phyloP scores from a whole-genome alignment of 2,888 invertebrate genomes.

The Unio delphinus region DNA sequence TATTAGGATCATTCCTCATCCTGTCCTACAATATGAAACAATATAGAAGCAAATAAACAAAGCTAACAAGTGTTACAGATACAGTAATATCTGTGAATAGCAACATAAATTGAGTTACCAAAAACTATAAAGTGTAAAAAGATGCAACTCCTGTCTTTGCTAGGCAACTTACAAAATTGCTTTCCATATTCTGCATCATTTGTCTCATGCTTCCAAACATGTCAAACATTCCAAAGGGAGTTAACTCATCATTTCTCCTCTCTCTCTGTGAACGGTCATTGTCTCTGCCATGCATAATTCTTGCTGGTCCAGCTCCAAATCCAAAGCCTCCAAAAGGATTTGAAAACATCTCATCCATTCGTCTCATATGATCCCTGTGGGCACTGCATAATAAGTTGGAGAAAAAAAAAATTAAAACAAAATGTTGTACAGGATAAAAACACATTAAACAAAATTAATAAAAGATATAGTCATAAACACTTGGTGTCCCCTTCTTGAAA shows the following conservation, averaged over 20 bases:
- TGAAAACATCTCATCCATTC: slow-evolving; percentile 37
- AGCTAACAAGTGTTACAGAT: too few relatives aligned
- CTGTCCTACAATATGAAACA: slow-evolving; percentile 8
- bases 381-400: slow-evolving; percentile 15
- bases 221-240: slow-evolving; percentile 22
- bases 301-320: not conserved
- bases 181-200: slow-evolving; percentile 56
- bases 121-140: too few relatives aligned
- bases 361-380: slow-evolving; percentile 44
- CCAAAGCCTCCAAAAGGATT: slow-evolving; percentile 25
- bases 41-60: too few relatives aligned
- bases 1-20: slow-evolving; percentile 28
- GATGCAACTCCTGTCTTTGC: not conserved
- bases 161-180: slow-evolving; percentile 45
- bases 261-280: not conserved
- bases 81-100: too few relatives aligned
- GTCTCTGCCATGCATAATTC: not conserved
- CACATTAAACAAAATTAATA: too few relatives aligned
- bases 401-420: too few relatives aligned
- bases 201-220: slow-evolving; percentile 53
- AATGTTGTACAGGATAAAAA: too few relatives aligned
- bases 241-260: slow-evolving; percentile 4
- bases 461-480: too few relatives aligned
- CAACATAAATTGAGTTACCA: too few relatives aligned
- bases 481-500: too few relatives aligned